Evolutionary conservation across 2,797 vertebrate species (phyloP), one percentile per base, ranked within the genome.

Genomic region (Cygnus olor): DNA sequence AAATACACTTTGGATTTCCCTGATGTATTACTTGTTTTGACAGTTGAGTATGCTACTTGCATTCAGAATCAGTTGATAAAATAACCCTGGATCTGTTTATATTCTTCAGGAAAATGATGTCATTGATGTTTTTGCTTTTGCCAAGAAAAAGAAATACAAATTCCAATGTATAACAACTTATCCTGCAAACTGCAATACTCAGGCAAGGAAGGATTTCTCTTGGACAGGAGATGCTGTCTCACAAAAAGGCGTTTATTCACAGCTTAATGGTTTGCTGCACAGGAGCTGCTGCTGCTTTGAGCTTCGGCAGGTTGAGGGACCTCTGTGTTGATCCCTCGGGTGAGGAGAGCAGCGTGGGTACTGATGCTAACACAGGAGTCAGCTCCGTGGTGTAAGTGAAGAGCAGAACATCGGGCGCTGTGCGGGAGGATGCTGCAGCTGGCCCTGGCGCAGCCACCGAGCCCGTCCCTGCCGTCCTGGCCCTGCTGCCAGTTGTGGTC

Each of bases 41-140:
- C 20, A 3, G 49, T 20, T 65, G 30, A 4, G 1, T 2, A 0
- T 56, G 9, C 10, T 42, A 8, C 42, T 44, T 66, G 21, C 22
- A 10, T 76, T 54, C 58, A 17, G 14, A 34, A 32, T 36, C 22
- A 9, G 21, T 4, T 42, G 18, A 10, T 61, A 17, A 54, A 69
- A 30, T 47, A 19, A n/a, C 44, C 44, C 53, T 10, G 45, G 19
- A 6, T 56, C 45, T 24, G 24, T 24, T 60, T 24, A 32, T 2
- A 13, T 71, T 84, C 64, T 36, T 47, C 28, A 30, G 63, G 63
- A 64, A 80, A 42, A 61, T 2, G 4, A 27, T 38, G 22, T 53
- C 36, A 17, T 4, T 13, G 20, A 9, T 57, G 24, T 10, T 76
- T 65, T 66, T 53, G 42, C 24, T 78, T 84, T 21, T 42, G 42